Percentiles rank a stretch among this genome's conserved stretches.
These are phyloP conservation scores for Globodera ellingtonae DNA, from an alignment of 1,140 invertebrate species.

Conservation along the genomic window DNA sequence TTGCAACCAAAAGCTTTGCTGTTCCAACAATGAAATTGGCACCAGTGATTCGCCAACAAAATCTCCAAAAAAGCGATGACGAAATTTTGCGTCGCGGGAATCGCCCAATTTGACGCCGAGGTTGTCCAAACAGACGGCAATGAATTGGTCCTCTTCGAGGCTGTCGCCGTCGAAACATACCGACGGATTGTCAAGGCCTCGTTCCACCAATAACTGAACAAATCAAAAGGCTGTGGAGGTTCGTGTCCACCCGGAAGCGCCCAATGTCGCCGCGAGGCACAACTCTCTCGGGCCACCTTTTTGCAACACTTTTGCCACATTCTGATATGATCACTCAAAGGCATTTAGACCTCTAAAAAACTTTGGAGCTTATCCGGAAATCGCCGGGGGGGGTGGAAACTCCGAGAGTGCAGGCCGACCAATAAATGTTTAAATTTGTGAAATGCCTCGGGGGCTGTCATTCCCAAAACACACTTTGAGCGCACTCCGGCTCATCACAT, in stretches of 20 bases:
- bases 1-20: conserved; percentile 83
- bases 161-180: conserved; percentile 74
- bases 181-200: conserved; percentile 71
- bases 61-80: conserved; percentile 70
- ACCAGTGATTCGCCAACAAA: background rate
- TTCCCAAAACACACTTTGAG: conserved; percentile 16
- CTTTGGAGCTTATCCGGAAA: too few relatives aligned
- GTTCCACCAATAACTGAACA: conserved; percentile 41
- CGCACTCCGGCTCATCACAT: conserved; percentile 65
- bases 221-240: too few relatives aligned
- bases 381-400: too few relatives aligned
- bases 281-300: background rate
- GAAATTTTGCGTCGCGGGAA: conserved; percentile 77
- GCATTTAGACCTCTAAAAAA: too few relatives aligned
- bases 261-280: too few relatives aligned
- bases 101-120: conserved; percentile 82
- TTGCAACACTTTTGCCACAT: background rate
- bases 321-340: too few relatives aligned
- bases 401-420: too few relatives aligned
- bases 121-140: conserved; percentile 84
- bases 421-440: too few relatives aligned
- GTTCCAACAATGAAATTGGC: conserved; percentile 76
- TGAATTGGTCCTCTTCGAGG: conserved; percentile 86
- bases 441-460: too few relatives aligned
- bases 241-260: too few relatives aligned